Evolutionary conservation across 2,888 invertebrate genomes (phyloP), one percentile per base, ranked within the genome.

Genomic region (Cyrtodaria siliqua): DNA sequence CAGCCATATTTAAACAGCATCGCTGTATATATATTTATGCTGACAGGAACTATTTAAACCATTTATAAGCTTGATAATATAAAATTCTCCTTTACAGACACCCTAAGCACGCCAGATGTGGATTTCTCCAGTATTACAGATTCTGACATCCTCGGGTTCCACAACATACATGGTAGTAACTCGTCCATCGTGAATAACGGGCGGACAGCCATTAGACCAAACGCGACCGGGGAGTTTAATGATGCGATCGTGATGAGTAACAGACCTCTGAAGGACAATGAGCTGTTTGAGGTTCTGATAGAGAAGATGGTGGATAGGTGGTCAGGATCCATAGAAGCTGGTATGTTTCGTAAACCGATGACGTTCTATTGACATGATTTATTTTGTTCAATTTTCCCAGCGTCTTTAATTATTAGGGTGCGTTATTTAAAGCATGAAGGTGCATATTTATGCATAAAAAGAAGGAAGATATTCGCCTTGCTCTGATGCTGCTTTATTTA

Each of bases 251-350:
- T 98, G 1, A 96, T 98, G 92, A 97, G 97, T 72, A 97, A 96
- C 91, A 94, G 98, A 62, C 96, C 97, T 0, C 93, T 98, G 56
- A 94, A 96, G 23, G 97, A 97, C 89, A 96, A 97, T 55, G 98
- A 98, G 93, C 95, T 98, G 93, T 98, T 98, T 92, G 97, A 98
- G 93, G 95, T 98, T 26, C 94, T 96, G 56, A 95, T 98, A 56
- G 98, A 98, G 91, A 96, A 96, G 88, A 96, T 97, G 95, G 97
- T 98, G 18, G 97, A 97, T 85, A 95, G 97, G 79, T 98, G 98
- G 98, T 96, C 97, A 14, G 98, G 98, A 4, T 97, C 97, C 77
- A 96, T 98, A 63, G 98, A 98, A 94, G 96, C 98, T 86, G 98
- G 98, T 40, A 90, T 85, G 88, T n/a, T n/a, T n/a, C n/a, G n/a